Percentiles rank a stretch among this genome's conserved stretches.
Conservation (phyloP, 2,888 invertebrate species). For the Andrena minutula region DNA sequence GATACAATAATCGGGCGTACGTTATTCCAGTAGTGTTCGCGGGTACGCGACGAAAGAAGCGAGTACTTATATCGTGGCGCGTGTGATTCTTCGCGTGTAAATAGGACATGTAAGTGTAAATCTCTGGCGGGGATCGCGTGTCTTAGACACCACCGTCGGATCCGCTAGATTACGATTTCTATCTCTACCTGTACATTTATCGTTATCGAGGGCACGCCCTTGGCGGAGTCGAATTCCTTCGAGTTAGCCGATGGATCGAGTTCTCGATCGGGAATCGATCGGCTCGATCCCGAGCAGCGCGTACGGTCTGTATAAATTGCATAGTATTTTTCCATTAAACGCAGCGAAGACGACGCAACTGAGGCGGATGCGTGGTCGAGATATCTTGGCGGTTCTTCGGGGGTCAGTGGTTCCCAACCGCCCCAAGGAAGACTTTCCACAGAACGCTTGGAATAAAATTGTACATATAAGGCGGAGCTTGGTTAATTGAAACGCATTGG, state of each 20-base stretch:
- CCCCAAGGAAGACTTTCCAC: neutral
- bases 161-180: slow-evolving; percentile 32
- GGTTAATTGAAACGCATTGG: neutral
- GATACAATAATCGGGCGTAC: slow-evolving; percentile 67
- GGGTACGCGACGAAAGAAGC: slow-evolving; percentile 19
- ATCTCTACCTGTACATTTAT: slow-evolving; percentile 34
- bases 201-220: slow-evolving; percentile 36
- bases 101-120: slow-evolving; percentile 42
- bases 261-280: slow-evolving; percentile 14
- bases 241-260: slow-evolving; percentile 2
- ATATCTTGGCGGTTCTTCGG: slow-evolving; percentile 6
- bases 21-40: slow-evolving; percentile 16
- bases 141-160: neutral
- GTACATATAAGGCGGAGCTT: neutral
- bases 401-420: neutral
- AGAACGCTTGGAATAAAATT: neutral
- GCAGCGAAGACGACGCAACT: slow-evolving; percentile 22
- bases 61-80: slow-evolving; percentile 59
- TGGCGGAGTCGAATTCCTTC: slow-evolving; percentile 14
- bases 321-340: slow-evolving; percentile 71
- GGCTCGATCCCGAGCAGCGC: slow-evolving; percentile 42
- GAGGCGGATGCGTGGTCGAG: neutral
- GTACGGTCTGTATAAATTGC: slow-evolving; percentile 66
- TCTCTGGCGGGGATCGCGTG: neutral
- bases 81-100: slow-evolving; percentile 56